These are phyloP conservation scores for Catotricha subobsoleta DNA, from an alignment of 2,888 invertebrate genomes.

Conservation along the genomic window DNA sequence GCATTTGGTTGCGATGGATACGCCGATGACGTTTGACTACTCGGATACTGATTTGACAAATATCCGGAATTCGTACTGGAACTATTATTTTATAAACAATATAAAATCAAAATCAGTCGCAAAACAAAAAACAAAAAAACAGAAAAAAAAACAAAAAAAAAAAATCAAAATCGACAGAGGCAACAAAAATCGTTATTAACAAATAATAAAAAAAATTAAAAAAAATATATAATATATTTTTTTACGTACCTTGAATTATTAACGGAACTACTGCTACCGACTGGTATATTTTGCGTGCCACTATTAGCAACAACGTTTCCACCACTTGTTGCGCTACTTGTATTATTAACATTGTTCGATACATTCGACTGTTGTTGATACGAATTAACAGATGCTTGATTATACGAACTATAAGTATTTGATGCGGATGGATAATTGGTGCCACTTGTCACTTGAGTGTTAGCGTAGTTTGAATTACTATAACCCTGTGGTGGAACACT, in stretches of 20 bases:
- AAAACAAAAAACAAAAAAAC: not conserved
- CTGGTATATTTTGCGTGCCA: slow-evolving; percentile 28
- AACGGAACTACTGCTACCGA: slow-evolving; percentile 21
- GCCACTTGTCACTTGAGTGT: slow-evolving; percentile 24
- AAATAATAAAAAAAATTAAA: not conserved
- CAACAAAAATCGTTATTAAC: not conserved
- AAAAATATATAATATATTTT: not conserved
- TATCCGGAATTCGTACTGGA: slow-evolving; percentile 30
- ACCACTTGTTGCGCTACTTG: slow-evolving; percentile 11
- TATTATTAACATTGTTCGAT: slow-evolving; percentile 7
- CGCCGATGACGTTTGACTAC: slow-evolving; percentile 22
- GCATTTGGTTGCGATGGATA: slow-evolving; percentile 29
- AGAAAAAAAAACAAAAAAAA: not conserved
- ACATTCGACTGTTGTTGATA: slow-evolving; percentile 21
- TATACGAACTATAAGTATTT: slow-evolving; percentile 23
- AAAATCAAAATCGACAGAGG: not conserved
- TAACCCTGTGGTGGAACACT: slow-evolving; percentile 24
- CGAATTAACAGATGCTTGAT: slow-evolving; percentile 27
- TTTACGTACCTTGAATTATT: slow-evolving; percentile 24
- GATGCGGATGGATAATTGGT: slow-evolving; percentile 10
- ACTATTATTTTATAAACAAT: slow-evolving; percentile 14
- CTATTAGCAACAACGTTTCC: slow-evolving; percentile 20
- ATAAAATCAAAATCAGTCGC: not conserved
- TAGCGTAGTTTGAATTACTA: slow-evolving; percentile 23
- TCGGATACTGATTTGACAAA: slow-evolving; percentile 21